A percentile compares a stretch with the other conserved stretches of the same genome.
Conservation (phyloP, 2,797 vertebrate genomes). For the Cryptoblepharus egeriae region DNA sequence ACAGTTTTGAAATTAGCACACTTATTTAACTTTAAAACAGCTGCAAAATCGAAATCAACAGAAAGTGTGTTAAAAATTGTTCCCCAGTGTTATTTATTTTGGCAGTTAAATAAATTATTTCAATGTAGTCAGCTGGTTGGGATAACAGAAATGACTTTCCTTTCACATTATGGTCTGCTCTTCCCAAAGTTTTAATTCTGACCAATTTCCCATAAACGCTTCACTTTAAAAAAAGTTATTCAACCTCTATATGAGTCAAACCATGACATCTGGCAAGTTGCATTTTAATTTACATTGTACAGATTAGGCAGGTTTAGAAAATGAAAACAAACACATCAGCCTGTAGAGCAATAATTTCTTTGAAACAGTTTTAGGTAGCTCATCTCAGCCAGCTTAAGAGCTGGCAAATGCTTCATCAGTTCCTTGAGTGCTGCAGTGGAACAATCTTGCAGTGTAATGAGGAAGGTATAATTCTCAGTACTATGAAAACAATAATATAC, state of each 20-base stretch:
- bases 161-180: not conserved
- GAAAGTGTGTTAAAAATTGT: no score
- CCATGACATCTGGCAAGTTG: not conserved
- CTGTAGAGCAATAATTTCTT: not conserved
- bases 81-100: no score
- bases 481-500: not conserved
- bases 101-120: not conserved
- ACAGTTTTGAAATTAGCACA: no score
- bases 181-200: conserved; percentile 9
- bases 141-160: not conserved
- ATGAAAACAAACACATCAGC: not conserved
- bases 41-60: no score
- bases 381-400: not conserved
- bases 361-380: not conserved
- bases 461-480: not conserved
- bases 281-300: conserved; percentile 10
- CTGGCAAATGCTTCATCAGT: not conserved
- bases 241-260: not conserved
- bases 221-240: not conserved
- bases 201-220: not conserved
- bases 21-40: no score
- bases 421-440: conserved; percentile 1
- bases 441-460: not conserved
- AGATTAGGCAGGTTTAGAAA: not conserved
- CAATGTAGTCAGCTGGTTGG: not conserved